These are phyloP conservation scores for Cylas formicarius DNA, from an alignment of 1,140 invertebrate genomes.

Conservation along the genomic window DNA sequence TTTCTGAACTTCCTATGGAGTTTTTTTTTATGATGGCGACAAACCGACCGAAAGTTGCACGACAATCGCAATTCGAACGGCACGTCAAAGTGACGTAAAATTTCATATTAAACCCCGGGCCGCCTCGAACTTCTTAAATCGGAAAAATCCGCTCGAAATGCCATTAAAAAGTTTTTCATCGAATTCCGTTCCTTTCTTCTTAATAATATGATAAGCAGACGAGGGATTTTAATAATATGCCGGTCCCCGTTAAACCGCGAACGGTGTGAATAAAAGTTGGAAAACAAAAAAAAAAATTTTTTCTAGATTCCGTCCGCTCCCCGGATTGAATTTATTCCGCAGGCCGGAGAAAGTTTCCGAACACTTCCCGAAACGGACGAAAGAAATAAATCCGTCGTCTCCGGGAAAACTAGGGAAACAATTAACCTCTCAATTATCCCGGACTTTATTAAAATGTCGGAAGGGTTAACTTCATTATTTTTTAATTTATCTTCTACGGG, in stretches of 20 bases:
- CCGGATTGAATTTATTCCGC: constrained; percentile 19
- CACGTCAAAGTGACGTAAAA: no score
- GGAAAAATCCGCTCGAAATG: no score
- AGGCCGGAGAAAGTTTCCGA: constrained; percentile 19
- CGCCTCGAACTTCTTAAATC: no score
- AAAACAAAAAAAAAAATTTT: constrained; percentile 16
- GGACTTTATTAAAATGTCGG: no score
- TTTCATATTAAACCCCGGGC: no score
- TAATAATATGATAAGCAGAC: constrained; percentile 11
- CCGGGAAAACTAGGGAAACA: constrained; percentile 1
- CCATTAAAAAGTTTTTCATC: no score
- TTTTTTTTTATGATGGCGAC: no score
- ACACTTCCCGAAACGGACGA: constrained; percentile 20
- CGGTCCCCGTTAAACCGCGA: constrained; percentile 9
- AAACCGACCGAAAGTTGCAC: no score
- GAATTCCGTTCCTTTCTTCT: constrained; percentile 7
- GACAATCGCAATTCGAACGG: no score
- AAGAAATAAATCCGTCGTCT: constrained; percentile 16
- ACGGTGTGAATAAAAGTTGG: constrained; percentile 16
- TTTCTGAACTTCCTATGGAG: no score
- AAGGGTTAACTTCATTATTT: no score
- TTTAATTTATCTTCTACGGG: no score
- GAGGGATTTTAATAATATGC: constrained; percentile 15
- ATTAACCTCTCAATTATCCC: constrained; percentile 11
- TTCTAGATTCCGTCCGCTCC: constrained; percentile 12